phyloP scores from a whole-genome alignment of 92 coral and sea anemone genomes.

The Actinernus sp. region DNA sequence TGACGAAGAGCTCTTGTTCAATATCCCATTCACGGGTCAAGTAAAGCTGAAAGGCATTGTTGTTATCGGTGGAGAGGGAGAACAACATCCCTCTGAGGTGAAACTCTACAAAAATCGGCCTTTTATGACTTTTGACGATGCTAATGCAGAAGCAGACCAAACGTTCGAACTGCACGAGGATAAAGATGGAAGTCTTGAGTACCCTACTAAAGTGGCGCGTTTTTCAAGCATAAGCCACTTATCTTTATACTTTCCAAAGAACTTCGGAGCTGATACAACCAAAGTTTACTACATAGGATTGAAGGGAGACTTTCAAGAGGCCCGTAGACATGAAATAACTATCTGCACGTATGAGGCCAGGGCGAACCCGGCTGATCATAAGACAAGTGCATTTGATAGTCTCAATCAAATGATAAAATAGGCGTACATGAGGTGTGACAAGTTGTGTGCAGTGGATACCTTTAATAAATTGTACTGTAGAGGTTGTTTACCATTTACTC shows the following conservation, averaged over 20 bases:
- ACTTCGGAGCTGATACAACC: slow-evolving; percentile 96
- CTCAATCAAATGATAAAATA: slow-evolving; percentile 65
- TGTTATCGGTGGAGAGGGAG: slow-evolving; percentile 92
- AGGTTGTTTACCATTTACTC: too few relatives aligned
- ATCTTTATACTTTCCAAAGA: slow-evolving; percentile 90
- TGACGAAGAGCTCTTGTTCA: slow-evolving; percentile 92
- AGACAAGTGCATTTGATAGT: slow-evolving; percentile 80
- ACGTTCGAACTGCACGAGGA: slow-evolving; percentile 88
- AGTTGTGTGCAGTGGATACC: too few relatives aligned
- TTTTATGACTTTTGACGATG: slow-evolving; percentile 96
- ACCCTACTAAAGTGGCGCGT: slow-evolving; percentile 91
- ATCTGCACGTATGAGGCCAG: slow-evolving; percentile 97
- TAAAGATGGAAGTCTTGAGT: slow-evolving; percentile 88
- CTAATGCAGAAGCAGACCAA: slow-evolving; percentile 87
- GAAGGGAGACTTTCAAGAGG: slow-evolving; percentile 93
- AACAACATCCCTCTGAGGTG: slow-evolving; percentile 90
- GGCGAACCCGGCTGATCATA: slow-evolving; percentile 96
- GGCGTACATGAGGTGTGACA: background rate
- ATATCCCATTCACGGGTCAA: slow-evolving; percentile 93
- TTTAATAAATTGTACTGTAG: too few relatives aligned
- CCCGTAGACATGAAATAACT: slow-evolving; percentile 92
- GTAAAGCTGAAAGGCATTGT: slow-evolving; percentile 91
- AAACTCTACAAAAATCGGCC: slow-evolving; percentile 94
- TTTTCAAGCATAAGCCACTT: slow-evolving; percentile 92
- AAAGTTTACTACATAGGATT: slow-evolving; percentile 90